These are phyloP conservation scores for Clamator glandarius DNA, from an alignment of 2,797 vertebrate species.

Conservation along the genomic window DNA sequence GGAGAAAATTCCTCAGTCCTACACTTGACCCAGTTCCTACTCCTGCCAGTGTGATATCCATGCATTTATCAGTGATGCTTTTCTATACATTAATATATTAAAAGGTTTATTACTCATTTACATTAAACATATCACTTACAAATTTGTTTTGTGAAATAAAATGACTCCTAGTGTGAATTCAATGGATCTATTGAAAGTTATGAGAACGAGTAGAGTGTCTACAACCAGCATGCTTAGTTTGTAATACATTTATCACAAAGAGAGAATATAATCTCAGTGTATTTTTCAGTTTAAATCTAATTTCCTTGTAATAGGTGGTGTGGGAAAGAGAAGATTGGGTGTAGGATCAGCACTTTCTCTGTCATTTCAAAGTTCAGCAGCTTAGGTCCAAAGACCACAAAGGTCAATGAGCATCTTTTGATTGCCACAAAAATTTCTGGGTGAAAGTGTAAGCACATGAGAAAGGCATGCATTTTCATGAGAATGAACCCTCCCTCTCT, in stretches of 20 bases:
- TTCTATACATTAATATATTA: neutral
- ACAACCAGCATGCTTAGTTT: neutral
- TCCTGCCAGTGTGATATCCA: neutral
- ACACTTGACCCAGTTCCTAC: neutral
- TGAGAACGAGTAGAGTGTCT: neutral
- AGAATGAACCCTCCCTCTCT: fast-evolving
- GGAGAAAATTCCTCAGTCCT: neutral
- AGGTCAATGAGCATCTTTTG: neutral
- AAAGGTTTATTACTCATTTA: neutral
- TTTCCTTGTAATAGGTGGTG: neutral
- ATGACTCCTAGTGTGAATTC: neutral
- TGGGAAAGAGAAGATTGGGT: neutral
- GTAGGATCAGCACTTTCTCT: neutral
- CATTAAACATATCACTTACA: neutral
- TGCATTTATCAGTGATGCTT: neutral
- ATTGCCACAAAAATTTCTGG: neutral
- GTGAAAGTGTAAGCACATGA: neutral
- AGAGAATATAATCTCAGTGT: neutral
- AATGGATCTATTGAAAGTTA: neutral
- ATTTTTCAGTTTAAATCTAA: neutral
- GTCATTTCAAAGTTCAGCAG: neutral
- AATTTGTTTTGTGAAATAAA: neutral
- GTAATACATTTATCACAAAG: neutral
- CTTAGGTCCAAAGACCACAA: neutral
- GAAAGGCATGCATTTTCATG: neutral